phyloP scores from a whole-genome alignment of 1,140 invertebrate species.

The Nebria ingens region DNA sequence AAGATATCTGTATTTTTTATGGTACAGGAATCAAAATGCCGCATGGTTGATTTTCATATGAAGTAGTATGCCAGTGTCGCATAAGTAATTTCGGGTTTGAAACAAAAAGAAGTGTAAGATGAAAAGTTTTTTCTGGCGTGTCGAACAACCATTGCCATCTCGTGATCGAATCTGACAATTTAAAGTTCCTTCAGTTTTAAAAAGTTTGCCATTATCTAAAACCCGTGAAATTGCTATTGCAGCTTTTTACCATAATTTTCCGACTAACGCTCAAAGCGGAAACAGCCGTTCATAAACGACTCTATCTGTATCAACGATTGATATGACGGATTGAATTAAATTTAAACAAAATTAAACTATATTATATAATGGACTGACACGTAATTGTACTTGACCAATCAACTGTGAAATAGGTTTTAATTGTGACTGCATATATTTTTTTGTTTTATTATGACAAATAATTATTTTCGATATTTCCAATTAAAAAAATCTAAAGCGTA shows the following conservation, averaged over 20 bases:
- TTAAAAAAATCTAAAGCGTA: no score
- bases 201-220: constrained; percentile 6
- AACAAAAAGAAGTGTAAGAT: background rate
- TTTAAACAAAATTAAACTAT: background rate
- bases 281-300: background rate
- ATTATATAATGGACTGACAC: background rate
- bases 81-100: background rate
- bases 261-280: background rate
- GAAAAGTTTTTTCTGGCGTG: background rate
- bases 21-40: background rate
- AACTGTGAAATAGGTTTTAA: background rate
- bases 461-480: no score
- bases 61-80: background rate
- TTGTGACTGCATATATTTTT: background rate
- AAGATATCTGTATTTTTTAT: background rate
- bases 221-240: constrained; percentile 2
- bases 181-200: background rate
- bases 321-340: background rate
- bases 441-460: no score
- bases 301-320: background rate
- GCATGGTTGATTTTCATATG: background rate
- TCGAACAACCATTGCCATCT: background rate
- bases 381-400: background rate
- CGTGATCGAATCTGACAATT: constrained; percentile 7
- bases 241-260: constrained; percentile 1